Percentiles rank a stretch among this genome's conserved stretches.
phyloP scores from a whole-genome alignment of 2,888 invertebrate species.

The Gnatocerus cornutus region DNA sequence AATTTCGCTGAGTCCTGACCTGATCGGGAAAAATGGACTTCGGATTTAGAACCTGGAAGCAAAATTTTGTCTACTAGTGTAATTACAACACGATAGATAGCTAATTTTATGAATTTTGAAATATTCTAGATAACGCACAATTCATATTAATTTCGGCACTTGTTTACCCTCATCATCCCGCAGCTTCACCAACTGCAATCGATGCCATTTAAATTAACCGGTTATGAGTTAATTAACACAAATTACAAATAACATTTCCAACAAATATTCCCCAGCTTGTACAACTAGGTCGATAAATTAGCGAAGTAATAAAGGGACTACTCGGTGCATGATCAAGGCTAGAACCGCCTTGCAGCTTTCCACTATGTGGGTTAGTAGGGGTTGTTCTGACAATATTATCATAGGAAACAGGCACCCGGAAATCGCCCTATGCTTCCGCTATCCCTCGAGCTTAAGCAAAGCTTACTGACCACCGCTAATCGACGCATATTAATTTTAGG shows the following conservation, averaged over 20 bases:
- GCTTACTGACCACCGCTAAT: slow-evolving; percentile 34
- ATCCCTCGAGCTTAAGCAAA: slow-evolving; percentile 20
- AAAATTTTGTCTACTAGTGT: too few relatives aligned
- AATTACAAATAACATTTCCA: slow-evolving; percentile 24
- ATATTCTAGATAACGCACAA: too few relatives aligned
- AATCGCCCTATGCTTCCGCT: slow-evolving; percentile 33
- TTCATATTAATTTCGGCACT: background rate
- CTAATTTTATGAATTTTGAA: too few relatives aligned
- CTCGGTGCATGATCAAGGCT: slow-evolving; percentile 26
- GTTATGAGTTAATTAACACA: slow-evolving; percentile 33
- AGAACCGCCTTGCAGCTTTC: slow-evolving; percentile 24
- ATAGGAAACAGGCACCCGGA: slow-evolving; percentile 37
- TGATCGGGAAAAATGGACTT: too few relatives aligned
- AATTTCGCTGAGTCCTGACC: too few relatives aligned
- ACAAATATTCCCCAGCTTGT: background rate
- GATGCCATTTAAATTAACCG: slow-evolving; percentile 3
- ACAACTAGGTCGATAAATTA: slow-evolving; percentile 32
- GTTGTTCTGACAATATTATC: slow-evolving; percentile 38
- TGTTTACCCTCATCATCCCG: background rate
- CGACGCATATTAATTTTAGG: slow-evolving; percentile 33
- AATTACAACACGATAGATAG: too few relatives aligned
- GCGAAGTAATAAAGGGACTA: slow-evolving; percentile 39
- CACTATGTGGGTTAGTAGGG: slow-evolving; percentile 13
- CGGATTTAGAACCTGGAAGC: too few relatives aligned
- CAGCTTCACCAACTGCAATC: background rate